Percentiles rank a stretch among this genome's conserved stretches.
Conservation (phyloP, 2,797 vertebrate genomes). For the Loris lydekkerianus region DNA sequence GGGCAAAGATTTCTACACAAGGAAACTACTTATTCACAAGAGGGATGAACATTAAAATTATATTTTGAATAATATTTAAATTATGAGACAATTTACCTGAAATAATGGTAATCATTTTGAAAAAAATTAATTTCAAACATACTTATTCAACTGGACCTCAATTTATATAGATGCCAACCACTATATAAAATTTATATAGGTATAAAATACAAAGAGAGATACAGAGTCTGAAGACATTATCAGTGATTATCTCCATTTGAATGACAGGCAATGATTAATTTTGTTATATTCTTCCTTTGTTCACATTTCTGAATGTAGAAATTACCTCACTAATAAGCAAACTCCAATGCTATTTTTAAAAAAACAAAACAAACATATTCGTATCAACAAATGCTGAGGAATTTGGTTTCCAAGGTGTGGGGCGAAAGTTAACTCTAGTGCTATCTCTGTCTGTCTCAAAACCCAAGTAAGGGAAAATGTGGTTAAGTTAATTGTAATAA, state of each 20-base stretch:
- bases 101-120: background rate
- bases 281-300: slow-evolving; percentile 3
- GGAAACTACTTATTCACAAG: background rate
- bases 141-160: background rate
- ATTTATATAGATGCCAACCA: background rate
- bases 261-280: background rate
- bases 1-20: background rate
- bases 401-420: background rate
- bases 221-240: background rate
- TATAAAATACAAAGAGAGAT: background rate
- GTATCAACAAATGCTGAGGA: background rate
- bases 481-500: background rate
- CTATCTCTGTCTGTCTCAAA: background rate
- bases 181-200: background rate
- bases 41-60: background rate
- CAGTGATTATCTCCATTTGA: background rate
- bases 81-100: background rate
- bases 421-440: background rate
- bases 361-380: background rate
- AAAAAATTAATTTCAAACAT: slow-evolving; percentile 27
- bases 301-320: background rate
- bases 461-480: background rate
- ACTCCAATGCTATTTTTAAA: background rate
- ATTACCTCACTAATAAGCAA: background rate
- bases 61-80: background rate